Percentiles rank a stretch among this genome's conserved stretches.
Evolutionary conservation across 1,140 invertebrate genomes (phyloP).

Genomic region (Capitella teleta): DNA sequence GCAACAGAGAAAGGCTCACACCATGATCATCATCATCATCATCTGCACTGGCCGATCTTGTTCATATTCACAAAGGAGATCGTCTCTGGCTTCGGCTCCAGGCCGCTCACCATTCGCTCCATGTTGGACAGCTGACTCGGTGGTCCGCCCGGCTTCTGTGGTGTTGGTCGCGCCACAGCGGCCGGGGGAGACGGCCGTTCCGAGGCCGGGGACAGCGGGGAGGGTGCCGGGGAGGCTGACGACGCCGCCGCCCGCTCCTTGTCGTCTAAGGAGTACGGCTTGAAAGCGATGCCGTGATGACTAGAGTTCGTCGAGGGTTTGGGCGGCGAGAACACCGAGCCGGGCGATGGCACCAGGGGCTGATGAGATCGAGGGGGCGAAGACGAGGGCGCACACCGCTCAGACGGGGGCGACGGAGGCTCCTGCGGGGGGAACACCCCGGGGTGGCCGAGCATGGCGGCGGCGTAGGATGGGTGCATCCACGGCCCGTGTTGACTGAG

Average conservation of each 20-base stretch:
- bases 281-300: slow-evolving; percentile 27
- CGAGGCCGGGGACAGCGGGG: slow-evolving; percentile 7
- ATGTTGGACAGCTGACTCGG: slow-evolving; percentile 76
- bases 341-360: slow-evolving; percentile 22
- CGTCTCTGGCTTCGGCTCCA: too few relatives aligned
- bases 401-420: not conserved
- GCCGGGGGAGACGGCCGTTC: slow-evolving; percentile 31
- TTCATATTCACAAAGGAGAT: too few relatives aligned
- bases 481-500: not conserved
- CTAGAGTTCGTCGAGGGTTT: slow-evolving; percentile 55
- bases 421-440: not conserved
- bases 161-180: slow-evolving; percentile 11
- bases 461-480: slow-evolving; percentile 2
- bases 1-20: too few relatives aligned
- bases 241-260: slow-evolving; percentile 49
- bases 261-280: slow-evolving; percentile 23
- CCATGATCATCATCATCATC: too few relatives aligned
- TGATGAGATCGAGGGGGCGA: slow-evolving; percentile 8
- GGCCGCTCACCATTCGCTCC: slow-evolving; percentile 90
- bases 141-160: slow-evolving; percentile 4
- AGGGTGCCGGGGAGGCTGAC: slow-evolving; percentile 18
- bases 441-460: not conserved
- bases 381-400: slow-evolving; percentile 14
- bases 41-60: too few relatives aligned
- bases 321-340: slow-evolving; percentile 59